Percentiles rank a stretch among this genome's conserved stretches.
These are phyloP conservation scores for Anolis apletophallus DNA, from an alignment of 2,797 vertebrate genomes.

Conservation along the genomic window DNA sequence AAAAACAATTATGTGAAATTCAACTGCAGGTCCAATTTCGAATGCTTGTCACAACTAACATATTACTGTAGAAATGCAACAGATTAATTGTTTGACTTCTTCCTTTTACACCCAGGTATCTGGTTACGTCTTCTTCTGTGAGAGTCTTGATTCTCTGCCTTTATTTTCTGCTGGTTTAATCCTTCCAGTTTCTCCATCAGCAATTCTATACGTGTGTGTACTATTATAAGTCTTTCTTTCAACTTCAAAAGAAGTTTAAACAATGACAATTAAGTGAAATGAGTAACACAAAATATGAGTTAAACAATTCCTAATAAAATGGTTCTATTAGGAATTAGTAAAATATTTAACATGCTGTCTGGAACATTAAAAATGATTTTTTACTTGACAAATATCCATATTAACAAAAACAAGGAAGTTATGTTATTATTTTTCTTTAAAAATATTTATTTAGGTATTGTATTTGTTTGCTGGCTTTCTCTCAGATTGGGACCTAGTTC, in stretches of 20 bases:
- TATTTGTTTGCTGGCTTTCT: too few species aligned
- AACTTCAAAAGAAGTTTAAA: conserved; percentile 65
- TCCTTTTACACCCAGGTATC: not conserved
- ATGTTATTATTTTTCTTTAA: not conserved
- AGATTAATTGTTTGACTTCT: conserved; percentile 17
- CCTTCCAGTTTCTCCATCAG: conserved; percentile 60
- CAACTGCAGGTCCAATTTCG: not conserved
- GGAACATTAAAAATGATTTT: not conserved
- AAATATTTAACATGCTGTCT: not conserved
- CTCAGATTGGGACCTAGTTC: too few species aligned
- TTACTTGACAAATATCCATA: not conserved
- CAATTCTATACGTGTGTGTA: conserved; percentile 34
- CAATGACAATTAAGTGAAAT: conserved; percentile 15
- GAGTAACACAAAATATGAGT: not conserved
- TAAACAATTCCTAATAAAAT: not conserved
- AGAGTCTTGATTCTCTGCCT: conserved; percentile 5
- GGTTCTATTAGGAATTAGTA: not conserved
- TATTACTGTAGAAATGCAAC: conserved; percentile 17
- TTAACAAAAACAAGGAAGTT: not conserved
- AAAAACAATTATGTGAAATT: not conserved
- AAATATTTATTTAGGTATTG: too few species aligned
- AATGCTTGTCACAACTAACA: not conserved
- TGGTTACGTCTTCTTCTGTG: not conserved
- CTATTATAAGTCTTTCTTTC: conserved; percentile 70
- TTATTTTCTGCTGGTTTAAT: not conserved